Evolutionary conservation across 2,888 invertebrate species (phyloP), one percentile per base, ranked within the genome.

Genomic region (Parnassius mnemosyne): DNA sequence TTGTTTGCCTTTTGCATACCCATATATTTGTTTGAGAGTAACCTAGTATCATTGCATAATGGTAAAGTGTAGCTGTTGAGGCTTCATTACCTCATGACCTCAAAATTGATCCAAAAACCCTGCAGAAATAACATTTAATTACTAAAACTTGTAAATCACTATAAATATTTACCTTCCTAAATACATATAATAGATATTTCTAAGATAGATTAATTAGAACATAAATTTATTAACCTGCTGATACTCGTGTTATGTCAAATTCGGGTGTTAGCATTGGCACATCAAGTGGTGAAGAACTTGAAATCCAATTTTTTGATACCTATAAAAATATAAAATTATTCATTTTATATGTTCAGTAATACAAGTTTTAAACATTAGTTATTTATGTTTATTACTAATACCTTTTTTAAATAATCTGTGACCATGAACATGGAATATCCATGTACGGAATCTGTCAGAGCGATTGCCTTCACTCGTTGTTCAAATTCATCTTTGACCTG

Each of bases 381-480:
- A 51, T 51, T 34, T 34, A 34, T 47, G n/a, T 9, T 46, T 44
- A 9, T 10, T 11, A 34, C 34, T 34, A 64, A 68, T 71, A 91
- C 92, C 80, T 83, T 75, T 78, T 84, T 86, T 65, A 91, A 76
- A 71, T 77, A 76, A 55, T 80, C 75, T 0, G 85, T 77, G 53
- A 89, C 74, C 69, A 84, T 80, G 20, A 76, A 76, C 68, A 83
- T 80, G 1, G 87, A 83, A 68, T 87, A 87, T 16, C 87, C 86
- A 78, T 95, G 95, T 1, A 95, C 94, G 0, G 96, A 95, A 81
- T 96, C 96, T 0, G 96, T 96, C 58, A 96, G 88, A 0, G 95
- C 96, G 55, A 96, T 92, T 0, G 95, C 96, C 81, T 95, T 95
- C 0, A 96, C 95, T 74, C 93, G 90, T 49, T 93, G 83, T 47